Evolutionary conservation across 2,888 invertebrate genomes (phyloP), one percentile per base, ranked within the genome.

Genomic region (Standfussiana lucernea): DNA sequence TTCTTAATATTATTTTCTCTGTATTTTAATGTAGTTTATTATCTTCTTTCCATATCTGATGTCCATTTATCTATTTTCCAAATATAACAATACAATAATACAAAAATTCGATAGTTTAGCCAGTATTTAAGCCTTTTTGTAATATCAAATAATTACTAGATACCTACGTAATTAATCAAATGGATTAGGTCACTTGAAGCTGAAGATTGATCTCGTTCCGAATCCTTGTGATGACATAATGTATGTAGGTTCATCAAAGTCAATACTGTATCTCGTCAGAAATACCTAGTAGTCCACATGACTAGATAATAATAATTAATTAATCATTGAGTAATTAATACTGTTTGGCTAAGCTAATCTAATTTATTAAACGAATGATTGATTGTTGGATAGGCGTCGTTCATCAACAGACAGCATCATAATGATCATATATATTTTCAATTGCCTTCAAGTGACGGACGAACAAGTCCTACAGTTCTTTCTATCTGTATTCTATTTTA

Each of bases 261-360:
- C 21, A 59, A 76, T 67, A 42, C 35, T n/a, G 21, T 18, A 59
- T 59, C 59, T 32, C 21, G 21, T 59, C 10, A 65, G 28, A 70
- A 11, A 15, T 32, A 53, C 35, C 56, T 18, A 3, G 18, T 37
- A 64, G 11, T 32, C 32, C 18, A 40, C 42, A 47, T 50, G 28
- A 59, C 28, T 50, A 21, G 0, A 10, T 15, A 18, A 65, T 72
- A 11, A 28, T 32, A 24, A 71, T 66, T 77, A 69, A 79, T 79
- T 80, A 65, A 81, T 79, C 56, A 65, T 59, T 56, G 35, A 24
- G n/a, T 66, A 70, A 80, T 75, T 75, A 61, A 56, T 50, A 24
- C 24, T 32, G 65, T 72, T 50, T 50, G 21, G 24, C 28, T 59
- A 66, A 28, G 15, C 13, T 80, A 50, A 80, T 66, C 59, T 21